Evolutionary conservation across 2,797 vertebrate species (phyloP).

Genomic region (Sebastes itinus): DNA sequence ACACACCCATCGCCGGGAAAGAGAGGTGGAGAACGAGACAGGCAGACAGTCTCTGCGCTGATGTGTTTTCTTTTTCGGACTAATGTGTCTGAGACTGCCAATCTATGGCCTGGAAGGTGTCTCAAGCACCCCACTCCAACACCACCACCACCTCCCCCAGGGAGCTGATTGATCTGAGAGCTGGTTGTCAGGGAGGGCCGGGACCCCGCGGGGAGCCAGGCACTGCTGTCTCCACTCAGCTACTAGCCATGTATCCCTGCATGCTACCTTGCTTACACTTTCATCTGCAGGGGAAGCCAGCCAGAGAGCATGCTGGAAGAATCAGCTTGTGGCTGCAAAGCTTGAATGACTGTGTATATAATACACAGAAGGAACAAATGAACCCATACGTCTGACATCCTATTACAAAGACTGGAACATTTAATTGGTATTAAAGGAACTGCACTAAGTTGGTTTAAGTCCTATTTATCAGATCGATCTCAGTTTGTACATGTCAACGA

Average conservation of each 20-base stretch:
- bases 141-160: neutral
- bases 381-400: neutral
- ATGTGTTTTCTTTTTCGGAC: conserved; percentile 29
- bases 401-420: too few relatives aligned
- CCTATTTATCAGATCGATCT: too few relatives aligned
- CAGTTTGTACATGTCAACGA: too few relatives aligned
- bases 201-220: conserved; percentile 25
- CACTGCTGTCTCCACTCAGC: conserved; percentile 34
- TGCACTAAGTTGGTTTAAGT: too few relatives aligned
- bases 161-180: conserved; percentile 55
- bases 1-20: neutral
- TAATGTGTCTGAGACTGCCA: conserved; percentile 44
- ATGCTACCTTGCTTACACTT: conserved; percentile 26
- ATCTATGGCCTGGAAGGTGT: conserved; percentile 41
- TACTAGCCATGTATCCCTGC: conserved; percentile 30
- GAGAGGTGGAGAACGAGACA: neutral
- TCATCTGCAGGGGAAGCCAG: conserved; percentile 16
- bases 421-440: too few relatives aligned
- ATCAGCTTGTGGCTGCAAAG: neutral
- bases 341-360: neutral
- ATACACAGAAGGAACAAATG: conserved; percentile 3
- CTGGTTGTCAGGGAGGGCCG: conserved; percentile 32
- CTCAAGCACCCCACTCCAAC: neutral
- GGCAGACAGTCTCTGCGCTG: conserved; percentile 2
- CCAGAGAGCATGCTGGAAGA: conserved; percentile 1